These are phyloP conservation scores for Aplysina aerophoba DNA, from an alignment of 37 sponge, comb jelly and placozoan species.

Conservation along the genomic window DNA sequence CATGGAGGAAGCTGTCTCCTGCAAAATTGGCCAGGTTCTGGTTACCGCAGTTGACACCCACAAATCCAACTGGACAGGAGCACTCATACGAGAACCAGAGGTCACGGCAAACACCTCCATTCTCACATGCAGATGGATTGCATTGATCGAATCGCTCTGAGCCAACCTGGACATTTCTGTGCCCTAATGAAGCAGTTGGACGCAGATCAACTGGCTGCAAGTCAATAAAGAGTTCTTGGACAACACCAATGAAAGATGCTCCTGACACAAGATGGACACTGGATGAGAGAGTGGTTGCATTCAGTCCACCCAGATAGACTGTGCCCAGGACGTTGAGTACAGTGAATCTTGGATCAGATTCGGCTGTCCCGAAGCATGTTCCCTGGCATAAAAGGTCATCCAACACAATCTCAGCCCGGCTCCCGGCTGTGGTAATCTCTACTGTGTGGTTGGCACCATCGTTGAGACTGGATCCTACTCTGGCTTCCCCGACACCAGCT, in stretches of 20 bases:
- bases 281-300: not conserved
- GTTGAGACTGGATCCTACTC: not conserved
- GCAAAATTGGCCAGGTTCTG: conserved; percentile 21
- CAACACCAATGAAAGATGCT: conserved; percentile 1
- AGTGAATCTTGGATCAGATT: not conserved
- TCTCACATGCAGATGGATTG: conserved; percentile 54
- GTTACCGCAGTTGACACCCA: conserved; percentile 12
- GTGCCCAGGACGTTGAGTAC: not conserved
- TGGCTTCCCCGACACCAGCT: not conserved
- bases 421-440: not conserved
- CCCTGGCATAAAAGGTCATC: not conserved
- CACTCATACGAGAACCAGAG: conserved; percentile 24
- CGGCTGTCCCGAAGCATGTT: conserved; percentile 15
- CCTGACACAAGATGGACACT: not conserved
- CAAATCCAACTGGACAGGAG: conserved; percentile 35
- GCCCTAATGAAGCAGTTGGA: not conserved
- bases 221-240: not conserved
- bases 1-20: conserved; percentile 1
- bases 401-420: not conserved
- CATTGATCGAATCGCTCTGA: not conserved
- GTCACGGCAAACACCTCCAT: conserved; percentile 64
- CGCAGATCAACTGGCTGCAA: not conserved
- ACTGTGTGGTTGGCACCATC: conserved; percentile 7
- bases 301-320: not conserved
- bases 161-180: conserved; percentile 18